A percentile compares a stretch with the other conserved stretches of the same genome.
These are phyloP conservation scores for Boulengeromyrus knoepffleri DNA, from an alignment of 2,113 vertebrate species.

Conservation along the genomic window DNA sequence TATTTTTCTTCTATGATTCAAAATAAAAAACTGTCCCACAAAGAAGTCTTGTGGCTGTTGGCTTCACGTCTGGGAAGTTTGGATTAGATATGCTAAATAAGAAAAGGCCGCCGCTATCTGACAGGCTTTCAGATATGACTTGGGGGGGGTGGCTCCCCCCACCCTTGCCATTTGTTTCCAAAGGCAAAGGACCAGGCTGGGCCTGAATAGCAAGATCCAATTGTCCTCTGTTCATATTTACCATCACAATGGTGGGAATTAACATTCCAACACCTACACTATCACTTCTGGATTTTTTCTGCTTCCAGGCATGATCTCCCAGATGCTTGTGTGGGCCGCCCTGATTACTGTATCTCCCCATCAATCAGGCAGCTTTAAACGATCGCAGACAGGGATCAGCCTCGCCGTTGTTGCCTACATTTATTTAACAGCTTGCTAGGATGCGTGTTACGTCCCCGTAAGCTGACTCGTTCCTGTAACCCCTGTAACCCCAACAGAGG, in stretches of 20 bases:
- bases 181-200: slow-evolving; percentile 58
- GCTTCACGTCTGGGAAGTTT: slow-evolving; percentile 80
- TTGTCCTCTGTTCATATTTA: slow-evolving; percentile 66
- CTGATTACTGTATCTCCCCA: slow-evolving; percentile 31
- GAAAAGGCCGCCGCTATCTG: slow-evolving; percentile 56
- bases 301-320: slow-evolving; percentile 45
- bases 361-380: slow-evolving; percentile 19
- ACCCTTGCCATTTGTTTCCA: slow-evolving; percentile 68
- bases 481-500: background rate
- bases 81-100: slow-evolving; percentile 68
- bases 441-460: background rate
- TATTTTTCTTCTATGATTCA: slow-evolving; percentile 29
- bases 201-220: slow-evolving; percentile 64
- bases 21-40: slow-evolving; percentile 51
- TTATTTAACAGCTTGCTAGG: background rate
- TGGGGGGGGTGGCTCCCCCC: slow-evolving; percentile 40
- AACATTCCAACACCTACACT: slow-evolving; percentile 66
- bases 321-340: slow-evolving; percentile 40
- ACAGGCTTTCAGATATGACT: slow-evolving; percentile 77
- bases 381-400: background rate
- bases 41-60: slow-evolving; percentile 69
- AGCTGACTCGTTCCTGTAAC: background rate
- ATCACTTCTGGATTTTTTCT: slow-evolving; percentile 56
- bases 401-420: background rate
- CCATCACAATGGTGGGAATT: slow-evolving; percentile 77